phyloP scores from a whole-genome alignment of 2,113 vertebrate species.

The Mus spicilegus region DNA sequence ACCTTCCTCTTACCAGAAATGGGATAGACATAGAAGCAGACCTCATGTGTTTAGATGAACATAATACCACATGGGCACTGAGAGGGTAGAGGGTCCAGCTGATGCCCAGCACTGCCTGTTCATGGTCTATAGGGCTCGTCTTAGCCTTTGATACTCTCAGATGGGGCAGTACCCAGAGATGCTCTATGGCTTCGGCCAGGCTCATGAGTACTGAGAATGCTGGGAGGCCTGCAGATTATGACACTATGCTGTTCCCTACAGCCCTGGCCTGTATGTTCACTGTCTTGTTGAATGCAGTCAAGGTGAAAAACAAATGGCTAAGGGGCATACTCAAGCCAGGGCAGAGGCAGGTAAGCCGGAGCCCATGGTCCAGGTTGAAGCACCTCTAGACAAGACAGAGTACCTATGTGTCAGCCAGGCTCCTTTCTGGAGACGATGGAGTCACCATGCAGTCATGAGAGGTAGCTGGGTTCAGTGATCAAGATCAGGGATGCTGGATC shows the following conservation, averaged over 20 bases:
- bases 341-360: not conserved
- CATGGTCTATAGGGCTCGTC: fast-evolving
- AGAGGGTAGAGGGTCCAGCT: not conserved
- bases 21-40: not conserved
- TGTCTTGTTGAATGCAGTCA: not conserved
- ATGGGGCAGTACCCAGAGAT: not conserved
- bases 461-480: not conserved
- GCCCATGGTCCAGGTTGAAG: not conserved
- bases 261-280: not conserved
- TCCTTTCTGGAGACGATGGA: not conserved
- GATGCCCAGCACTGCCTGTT: fast-evolving
- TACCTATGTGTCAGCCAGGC: fast-evolving
- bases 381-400: no score
- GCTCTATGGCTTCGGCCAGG: fast-evolving
- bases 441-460: not conserved
- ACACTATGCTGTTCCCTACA: fast-evolving
- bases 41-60: fast-evolving
- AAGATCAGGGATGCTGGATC: not conserved
- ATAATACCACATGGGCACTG: not conserved
- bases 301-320: not conserved
- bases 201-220: fast-evolving
- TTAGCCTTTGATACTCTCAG: not conserved
- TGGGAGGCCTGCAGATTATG: not conserved
- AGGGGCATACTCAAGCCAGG: not conserved
- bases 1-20: not conserved